A percentile compares a stretch with the other conserved stretches of the same genome.
Evolutionary conservation across 2,888 invertebrate genomes (phyloP).

Genomic region (Scaptodrosophila latifasciaeformis): DNA sequence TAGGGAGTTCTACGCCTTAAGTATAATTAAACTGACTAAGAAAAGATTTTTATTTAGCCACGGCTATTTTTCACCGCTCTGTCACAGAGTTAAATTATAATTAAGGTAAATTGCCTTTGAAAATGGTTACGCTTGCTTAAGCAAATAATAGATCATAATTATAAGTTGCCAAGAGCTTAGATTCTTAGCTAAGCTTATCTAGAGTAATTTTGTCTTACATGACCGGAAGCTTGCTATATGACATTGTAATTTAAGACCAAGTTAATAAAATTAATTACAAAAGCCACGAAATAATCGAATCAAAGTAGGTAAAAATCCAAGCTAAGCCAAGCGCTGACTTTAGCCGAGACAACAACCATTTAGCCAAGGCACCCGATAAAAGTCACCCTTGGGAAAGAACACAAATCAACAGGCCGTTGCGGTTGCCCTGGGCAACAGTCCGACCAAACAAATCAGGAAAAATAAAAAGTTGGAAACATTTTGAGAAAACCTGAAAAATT

Average conservation of each 20-base stretch:
- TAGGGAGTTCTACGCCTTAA: too few relatives aligned
- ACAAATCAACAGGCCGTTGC: slow-evolving; percentile 2
- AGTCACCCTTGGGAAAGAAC: neutral
- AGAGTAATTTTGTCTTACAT: slow-evolving; percentile 16
- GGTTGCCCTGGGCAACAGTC: neutral
- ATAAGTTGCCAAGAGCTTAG: neutral
- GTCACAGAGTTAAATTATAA: slow-evolving; percentile 7
- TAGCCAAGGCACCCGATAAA: slow-evolving; percentile 25
- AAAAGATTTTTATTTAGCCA: too few relatives aligned
- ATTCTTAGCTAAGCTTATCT: slow-evolving; percentile 10
- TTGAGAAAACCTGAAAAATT: slow-evolving; percentile 21
- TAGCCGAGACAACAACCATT: slow-evolving; percentile 20
- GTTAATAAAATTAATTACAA: slow-evolving; percentile 2
- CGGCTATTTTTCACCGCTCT: too few relatives aligned
- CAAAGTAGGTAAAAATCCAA: neutral
- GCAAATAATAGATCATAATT: slow-evolving; percentile 38
- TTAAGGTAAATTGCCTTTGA: slow-evolving; percentile 22
- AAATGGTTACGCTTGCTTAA: slow-evolving; percentile 44
- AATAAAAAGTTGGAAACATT: slow-evolving; percentile 10
- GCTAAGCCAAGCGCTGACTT: neutral
- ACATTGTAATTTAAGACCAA: slow-evolving; percentile 1
- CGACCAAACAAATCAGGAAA: slow-evolving; percentile 12
- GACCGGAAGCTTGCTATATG: slow-evolving; percentile 33
- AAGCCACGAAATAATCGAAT: neutral
- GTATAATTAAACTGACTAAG: too few relatives aligned